Conservation (phyloP, 2,888 invertebrate genomes). For the Ophion costatus region DNA sequence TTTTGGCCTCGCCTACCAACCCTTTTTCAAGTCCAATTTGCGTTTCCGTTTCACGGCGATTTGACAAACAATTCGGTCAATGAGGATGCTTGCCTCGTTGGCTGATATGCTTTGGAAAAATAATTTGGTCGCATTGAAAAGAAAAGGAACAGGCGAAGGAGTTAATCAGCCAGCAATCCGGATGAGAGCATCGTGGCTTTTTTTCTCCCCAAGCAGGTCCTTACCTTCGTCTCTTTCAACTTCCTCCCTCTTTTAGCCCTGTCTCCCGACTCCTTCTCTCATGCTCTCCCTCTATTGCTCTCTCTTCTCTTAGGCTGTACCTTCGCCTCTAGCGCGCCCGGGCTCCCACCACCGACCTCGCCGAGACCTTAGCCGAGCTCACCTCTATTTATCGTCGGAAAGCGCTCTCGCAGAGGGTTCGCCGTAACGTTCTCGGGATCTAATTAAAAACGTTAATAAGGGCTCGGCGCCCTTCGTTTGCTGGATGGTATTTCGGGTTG, state of each 20-base stretch:
- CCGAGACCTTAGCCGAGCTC: slow-evolving; percentile 47
- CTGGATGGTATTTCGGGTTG: slow-evolving; percentile 27
- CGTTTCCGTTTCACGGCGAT: background rate
- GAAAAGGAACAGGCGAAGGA: slow-evolving; percentile 59
- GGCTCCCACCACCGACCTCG: slow-evolving; percentile 10
- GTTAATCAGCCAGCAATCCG: slow-evolving; percentile 71
- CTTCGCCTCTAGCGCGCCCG: slow-evolving; percentile 27
- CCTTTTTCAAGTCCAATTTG: background rate
- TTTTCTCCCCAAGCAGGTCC: slow-evolving; percentile 26
- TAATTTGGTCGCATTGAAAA: slow-evolving; percentile 74
- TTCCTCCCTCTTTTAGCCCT: background rate
- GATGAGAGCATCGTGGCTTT: slow-evolving; percentile 22
- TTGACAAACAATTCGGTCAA: slow-evolving; percentile 4
- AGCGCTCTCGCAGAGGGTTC: slow-evolving; percentile 28
- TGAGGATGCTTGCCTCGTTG: background rate
- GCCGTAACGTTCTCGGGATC: slow-evolving; percentile 48
- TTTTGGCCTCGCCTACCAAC: no score
- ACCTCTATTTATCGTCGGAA: slow-evolving; percentile 56
- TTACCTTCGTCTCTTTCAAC: background rate
- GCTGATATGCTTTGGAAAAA: slow-evolving; percentile 36
- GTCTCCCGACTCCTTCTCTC: background rate
- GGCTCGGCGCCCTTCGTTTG: slow-evolving; percentile 44
- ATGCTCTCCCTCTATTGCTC: slow-evolving; percentile 3
- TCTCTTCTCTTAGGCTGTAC: slow-evolving; percentile 25
- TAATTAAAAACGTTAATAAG: slow-evolving; percentile 64